Percentiles rank a stretch among this genome's conserved stretches.
Conservation (phyloP, 2,888 invertebrate genomes). For the Myopa tessellatipennis region DNA sequence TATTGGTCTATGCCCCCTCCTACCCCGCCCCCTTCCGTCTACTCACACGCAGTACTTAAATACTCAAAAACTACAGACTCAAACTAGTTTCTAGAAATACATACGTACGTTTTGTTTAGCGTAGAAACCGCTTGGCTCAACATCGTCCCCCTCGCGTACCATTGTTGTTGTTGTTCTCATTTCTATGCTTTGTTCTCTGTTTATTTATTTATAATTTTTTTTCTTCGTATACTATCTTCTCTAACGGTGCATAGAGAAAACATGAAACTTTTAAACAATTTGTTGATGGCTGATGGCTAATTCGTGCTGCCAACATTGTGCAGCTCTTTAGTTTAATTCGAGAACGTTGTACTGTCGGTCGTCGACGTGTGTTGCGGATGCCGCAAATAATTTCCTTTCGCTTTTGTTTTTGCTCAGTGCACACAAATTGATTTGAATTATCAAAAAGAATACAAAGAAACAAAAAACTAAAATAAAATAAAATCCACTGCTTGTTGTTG, state of each 20-base stretch:
- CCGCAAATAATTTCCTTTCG: background rate
- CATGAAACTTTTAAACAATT: slow-evolving; percentile 36
- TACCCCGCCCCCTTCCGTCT: no score
- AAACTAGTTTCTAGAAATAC: no score
- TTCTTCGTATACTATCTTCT: background rate
- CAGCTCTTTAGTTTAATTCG: slow-evolving; percentile 41
- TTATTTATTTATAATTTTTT: background rate
- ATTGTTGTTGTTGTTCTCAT: background rate
- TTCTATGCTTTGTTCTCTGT: background rate
- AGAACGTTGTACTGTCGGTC: slow-evolving; percentile 44
- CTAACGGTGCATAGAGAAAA: slow-evolving; percentile 33
- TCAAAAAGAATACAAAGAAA: no score
- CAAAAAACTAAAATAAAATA: no score
- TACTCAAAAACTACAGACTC: no score
- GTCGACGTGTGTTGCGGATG: slow-evolving; percentile 33
- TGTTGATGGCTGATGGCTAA: slow-evolving; percentile 31
- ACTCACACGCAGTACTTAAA: no score
- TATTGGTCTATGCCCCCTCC: no score
- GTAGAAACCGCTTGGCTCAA: background rate
- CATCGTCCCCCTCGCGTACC: background rate
- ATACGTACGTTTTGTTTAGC: no score
- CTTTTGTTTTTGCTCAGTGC: background rate
- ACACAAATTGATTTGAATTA: no score
- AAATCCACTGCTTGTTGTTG: no score
- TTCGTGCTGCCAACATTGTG: slow-evolving; percentile 40